Evolutionary conservation across 2,113 vertebrate species (phyloP), one percentile per base, ranked within the genome.

Genomic region (Anas platyrhynchos): DNA sequence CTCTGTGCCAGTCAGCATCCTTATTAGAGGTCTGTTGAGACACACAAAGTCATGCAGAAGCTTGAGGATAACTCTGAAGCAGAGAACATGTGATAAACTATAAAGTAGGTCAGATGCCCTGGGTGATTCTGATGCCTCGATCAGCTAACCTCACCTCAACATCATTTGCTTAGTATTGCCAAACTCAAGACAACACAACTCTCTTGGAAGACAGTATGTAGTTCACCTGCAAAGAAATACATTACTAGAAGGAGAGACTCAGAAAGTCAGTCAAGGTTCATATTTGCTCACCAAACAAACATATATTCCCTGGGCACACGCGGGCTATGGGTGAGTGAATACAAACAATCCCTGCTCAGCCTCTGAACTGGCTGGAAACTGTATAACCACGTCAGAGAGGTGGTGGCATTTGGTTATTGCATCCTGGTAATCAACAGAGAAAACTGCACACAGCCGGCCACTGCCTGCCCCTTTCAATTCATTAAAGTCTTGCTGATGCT

Each of bases 211-310:
- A 88, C 5, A 8, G 0, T 26, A 62, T 11, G 21, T 34, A 59
- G 52, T 16, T 91, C 50, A 79, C 11, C 32, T 56, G n/a, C 32
- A 82, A 85, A 81, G 5, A 69, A 83, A 89, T 10, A 2, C 3
- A n/a, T 65, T 96, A 88, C 69, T 55, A 6, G 76, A 89, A 87
- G n/a, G 8, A 80, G 13, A 83, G 67, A 86, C 67, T 96, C 68
- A 89, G 71, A 38, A 88, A 66, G 36, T 59, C 56, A 96, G 12
- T 77, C 68, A 88, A 54, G 25, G 63, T 59, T 93, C 52, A 52
- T 52, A 63, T n/a, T 48, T 16, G 10, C 67, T 50, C 83, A 93
- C 20, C 11, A 54, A 36, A 34, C 11, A 6, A 86, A 78, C 10
- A 78, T 32, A 22, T 13, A 23, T 13, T 88, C 48, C 31, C 41